These are phyloP conservation scores for Slavum lentiscoides DNA, from an alignment of 2,888 invertebrate genomes.

Conservation along the genomic window DNA sequence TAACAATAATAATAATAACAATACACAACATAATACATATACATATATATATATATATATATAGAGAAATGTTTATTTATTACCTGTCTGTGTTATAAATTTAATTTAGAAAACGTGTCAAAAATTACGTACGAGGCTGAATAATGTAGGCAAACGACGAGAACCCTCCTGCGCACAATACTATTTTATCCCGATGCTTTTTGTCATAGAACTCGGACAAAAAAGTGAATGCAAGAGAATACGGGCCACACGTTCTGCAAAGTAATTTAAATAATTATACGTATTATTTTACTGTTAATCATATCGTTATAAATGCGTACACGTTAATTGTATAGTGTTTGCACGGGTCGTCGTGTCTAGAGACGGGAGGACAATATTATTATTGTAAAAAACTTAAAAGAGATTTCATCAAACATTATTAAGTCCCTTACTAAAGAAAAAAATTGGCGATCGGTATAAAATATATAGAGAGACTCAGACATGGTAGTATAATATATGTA, in stretches of 20 bases:
- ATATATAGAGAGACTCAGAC: constrained; percentile 3
- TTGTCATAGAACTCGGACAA: constrained; percentile 74
- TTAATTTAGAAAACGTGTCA: not conserved
- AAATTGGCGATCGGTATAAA: no score
- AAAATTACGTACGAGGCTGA: constrained; percentile 58
- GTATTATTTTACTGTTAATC: not conserved
- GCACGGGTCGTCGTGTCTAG: no score
- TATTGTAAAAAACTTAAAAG: no score
- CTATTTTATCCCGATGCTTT: constrained; percentile 68
- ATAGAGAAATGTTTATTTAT: not conserved
- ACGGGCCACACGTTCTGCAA: constrained; percentile 72
- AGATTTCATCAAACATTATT: no score
- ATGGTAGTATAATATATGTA: not conserved
- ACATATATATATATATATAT: not conserved
- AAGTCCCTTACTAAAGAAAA: no score
- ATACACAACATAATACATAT: no score
- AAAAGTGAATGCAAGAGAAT: constrained; percentile 73
- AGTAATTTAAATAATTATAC: constrained; percentile 57
- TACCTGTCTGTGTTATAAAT: not conserved
- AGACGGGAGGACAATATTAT: no score
- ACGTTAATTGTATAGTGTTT: no score
- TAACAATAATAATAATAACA: no score
- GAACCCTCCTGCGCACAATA: constrained; percentile 70
- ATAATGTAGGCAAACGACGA: constrained; percentile 68
- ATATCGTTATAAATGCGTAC: not conserved